phyloP scores from a whole-genome alignment of 2,113 vertebrate species.

The Neolamprologus longior region DNA sequence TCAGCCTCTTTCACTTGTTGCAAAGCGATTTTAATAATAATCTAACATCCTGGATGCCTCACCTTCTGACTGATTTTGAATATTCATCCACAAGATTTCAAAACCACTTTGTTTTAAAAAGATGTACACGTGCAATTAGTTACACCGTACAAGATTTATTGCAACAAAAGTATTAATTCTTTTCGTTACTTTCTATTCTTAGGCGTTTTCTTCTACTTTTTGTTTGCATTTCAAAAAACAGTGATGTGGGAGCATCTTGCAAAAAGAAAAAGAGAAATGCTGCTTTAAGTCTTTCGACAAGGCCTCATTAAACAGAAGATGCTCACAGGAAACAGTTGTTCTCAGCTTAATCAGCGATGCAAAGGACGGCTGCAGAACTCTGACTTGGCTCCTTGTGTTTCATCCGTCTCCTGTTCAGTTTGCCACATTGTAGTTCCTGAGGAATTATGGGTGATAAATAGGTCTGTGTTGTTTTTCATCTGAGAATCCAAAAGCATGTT shows the following conservation, averaged over 20 bases:
- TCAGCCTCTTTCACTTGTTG: neutral
- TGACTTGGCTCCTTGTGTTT: neutral
- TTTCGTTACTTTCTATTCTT: neutral
- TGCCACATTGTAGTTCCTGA: neutral
- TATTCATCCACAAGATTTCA: neutral
- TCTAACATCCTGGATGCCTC: neutral
- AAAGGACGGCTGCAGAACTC: neutral
- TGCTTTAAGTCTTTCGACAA: neutral
- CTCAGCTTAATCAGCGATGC: neutral
- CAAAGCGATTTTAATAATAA: neutral
- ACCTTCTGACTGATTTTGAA: conserved; percentile 13
- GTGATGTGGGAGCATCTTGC: neutral
- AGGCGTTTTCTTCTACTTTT: neutral
- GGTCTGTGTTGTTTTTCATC: neutral
- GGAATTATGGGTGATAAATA: neutral
- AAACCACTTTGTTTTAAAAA: neutral
- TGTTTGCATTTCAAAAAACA: neutral
- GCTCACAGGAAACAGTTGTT: neutral
- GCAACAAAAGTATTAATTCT: neutral
- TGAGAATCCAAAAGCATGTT: neutral
- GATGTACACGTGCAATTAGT: neutral
- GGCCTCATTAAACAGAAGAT: neutral
- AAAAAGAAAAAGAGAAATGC: neutral
- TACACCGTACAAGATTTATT: neutral
- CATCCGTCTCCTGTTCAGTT: neutral